These are phyloP conservation scores for Semibalanus balanoides DNA, from an alignment of 1,140 invertebrate species.

Conservation along the genomic window DNA sequence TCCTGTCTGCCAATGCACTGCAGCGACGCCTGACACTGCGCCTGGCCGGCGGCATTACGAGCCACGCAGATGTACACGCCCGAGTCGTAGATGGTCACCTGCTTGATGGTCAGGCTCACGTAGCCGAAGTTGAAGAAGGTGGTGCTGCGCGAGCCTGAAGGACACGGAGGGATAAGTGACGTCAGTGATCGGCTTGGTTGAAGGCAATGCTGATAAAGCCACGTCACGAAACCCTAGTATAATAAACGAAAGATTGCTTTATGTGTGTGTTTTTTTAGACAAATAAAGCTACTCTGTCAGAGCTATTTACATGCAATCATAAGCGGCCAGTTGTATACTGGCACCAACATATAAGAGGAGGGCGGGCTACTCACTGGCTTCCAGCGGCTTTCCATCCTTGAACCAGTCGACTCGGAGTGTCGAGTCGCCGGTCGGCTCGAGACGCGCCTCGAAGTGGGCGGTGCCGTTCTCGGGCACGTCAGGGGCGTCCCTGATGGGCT, in stretches of 20 bases:
- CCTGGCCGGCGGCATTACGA: conserved; percentile 73
- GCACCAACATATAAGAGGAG: no score
- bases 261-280: no score
- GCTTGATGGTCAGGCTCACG: conserved; percentile 88
- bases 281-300: no score
- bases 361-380: conserved; percentile 50
- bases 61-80: conserved; percentile 83
- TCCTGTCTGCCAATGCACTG: conserved; percentile 72
- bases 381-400: conserved; percentile 76
- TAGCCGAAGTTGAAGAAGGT: conserved; percentile 94
- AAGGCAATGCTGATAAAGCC: no score
- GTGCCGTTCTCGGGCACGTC: conserved; percentile 61
- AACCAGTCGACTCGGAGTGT: conserved; percentile 87
- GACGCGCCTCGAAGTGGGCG: conserved; percentile 85
- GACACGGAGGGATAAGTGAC: no score
- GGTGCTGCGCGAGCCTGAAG: conserved; percentile 64
- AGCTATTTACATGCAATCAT: no score
- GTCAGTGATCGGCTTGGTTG: no score
- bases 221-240: no score
- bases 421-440: conserved; percentile 84
- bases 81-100: conserved; percentile 73
- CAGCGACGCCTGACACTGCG: conserved; percentile 71
- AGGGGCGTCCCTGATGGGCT: conserved; percentile 54
- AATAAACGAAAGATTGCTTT: no score
- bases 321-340: no score